Conservation (phyloP, 2,888 invertebrate species). For the Cordilura impudica region DNA sequence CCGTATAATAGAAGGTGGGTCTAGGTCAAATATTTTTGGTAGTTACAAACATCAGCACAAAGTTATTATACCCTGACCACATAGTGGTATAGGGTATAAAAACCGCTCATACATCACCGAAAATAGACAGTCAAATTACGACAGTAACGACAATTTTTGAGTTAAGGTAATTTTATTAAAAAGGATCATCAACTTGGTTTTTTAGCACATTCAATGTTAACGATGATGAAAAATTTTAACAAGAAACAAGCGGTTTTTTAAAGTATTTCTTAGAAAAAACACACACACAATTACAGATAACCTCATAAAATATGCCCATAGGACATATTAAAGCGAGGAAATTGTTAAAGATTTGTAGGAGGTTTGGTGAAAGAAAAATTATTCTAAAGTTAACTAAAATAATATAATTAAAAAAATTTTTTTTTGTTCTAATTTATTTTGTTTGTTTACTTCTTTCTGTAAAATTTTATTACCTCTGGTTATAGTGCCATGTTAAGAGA, state of each 20-base stretch:
- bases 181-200: conserved; percentile 23
- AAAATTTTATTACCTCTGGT: conserved; percentile 37
- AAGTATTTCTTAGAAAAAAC: background rate
- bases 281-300: conserved; percentile 7
- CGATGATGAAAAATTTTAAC: background rate
- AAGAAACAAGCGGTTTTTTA: background rate
- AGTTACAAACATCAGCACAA: too few species aligned
- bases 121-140: conserved; percentile 6
- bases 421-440: conserved; percentile 2
- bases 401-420: background rate
- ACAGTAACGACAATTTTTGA: background rate
- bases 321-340: conserved; percentile 43
- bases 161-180: conserved; percentile 40
- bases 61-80: too few species aligned
- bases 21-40: too few species aligned
- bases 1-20: too few species aligned
- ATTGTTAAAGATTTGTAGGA: background rate
- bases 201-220: background rate
- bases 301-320: conserved; percentile 48
- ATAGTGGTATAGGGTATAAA: too few species aligned
- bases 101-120: background rate
- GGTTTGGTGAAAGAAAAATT: background rate
- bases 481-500: conserved; percentile 33
- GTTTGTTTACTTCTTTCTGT: background rate
- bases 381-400: background rate